A percentile compares a stretch with the other conserved stretches of the same genome.
phyloP scores from a whole-genome alignment of 2,888 invertebrate genomes.

The Corbicula japonica region DNA sequence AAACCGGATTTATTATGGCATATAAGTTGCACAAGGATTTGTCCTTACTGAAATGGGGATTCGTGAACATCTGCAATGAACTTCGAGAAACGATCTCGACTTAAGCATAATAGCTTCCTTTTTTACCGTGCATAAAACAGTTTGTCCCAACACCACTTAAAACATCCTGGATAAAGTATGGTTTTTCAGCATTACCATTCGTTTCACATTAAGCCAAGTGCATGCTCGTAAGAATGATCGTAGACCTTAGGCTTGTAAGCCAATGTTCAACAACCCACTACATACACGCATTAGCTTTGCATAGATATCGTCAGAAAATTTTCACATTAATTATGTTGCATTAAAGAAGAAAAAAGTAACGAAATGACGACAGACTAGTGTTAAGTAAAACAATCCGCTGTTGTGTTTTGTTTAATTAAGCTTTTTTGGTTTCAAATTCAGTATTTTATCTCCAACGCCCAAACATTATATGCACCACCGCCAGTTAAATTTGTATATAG shows the following conservation, averaged over 20 bases:
- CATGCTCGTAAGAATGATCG: constrained; percentile 26
- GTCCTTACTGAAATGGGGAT: too few relatives aligned
- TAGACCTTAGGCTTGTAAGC: not conserved
- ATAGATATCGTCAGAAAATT: constrained; percentile 30
- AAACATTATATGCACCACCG: too few relatives aligned
- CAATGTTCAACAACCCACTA: constrained; percentile 20
- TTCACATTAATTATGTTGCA: constrained; percentile 24
- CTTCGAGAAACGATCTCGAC: constrained; percentile 23
- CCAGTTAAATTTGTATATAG: too few relatives aligned
- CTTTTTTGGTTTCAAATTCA: too few relatives aligned
- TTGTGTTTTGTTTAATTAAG: too few relatives aligned
- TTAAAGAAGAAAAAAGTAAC: too few relatives aligned
- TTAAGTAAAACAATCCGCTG: too few relatives aligned
- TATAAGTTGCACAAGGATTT: too few relatives aligned
- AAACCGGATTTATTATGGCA: too few relatives aligned
- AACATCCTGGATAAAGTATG: constrained; percentile 2
- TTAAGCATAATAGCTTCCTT: constrained; percentile 44
- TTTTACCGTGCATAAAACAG: constrained; percentile 35
- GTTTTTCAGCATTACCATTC: constrained; percentile 25
- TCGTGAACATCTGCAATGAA: too few relatives aligned
- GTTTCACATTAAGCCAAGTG: constrained; percentile 34
- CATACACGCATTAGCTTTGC: not conserved
- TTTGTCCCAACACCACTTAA: constrained; percentile 32
- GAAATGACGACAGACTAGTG: too few relatives aligned
- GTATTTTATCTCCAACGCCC: too few relatives aligned